Percentiles rank a stretch among this genome's conserved stretches.
Conservation (phyloP, 1,140 invertebrate genomes). For the Pachypsylla venusta region DNA sequence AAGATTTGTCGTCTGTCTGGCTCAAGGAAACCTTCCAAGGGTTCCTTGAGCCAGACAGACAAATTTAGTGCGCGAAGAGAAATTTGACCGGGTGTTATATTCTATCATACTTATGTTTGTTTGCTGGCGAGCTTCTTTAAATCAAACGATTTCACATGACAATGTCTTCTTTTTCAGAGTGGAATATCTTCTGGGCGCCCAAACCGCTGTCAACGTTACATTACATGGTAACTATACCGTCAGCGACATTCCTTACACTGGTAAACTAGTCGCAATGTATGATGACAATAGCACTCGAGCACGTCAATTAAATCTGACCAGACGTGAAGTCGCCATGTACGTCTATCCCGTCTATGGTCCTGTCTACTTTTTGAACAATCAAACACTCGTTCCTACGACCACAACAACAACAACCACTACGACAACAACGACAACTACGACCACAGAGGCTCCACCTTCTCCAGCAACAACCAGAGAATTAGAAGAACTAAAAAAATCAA, state of each 20-base stretch:
- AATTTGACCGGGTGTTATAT: too few relatives aligned
- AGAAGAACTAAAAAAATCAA: background rate
- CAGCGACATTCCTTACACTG: slow-evolving; percentile 52
- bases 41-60: too few relatives aligned
- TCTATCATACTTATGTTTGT: too few relatives aligned
- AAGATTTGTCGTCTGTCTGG: too few relatives aligned
- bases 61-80: too few relatives aligned
- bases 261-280: slow-evolving; percentile 50
- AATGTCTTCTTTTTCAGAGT: slow-evolving; percentile 37
- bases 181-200: slow-evolving; percentile 45
- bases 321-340: slow-evolving; percentile 42
- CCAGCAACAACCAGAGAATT: background rate
- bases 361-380: slow-evolving; percentile 55
- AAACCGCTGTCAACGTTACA: slow-evolving; percentile 62
- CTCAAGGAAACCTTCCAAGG: too few relatives aligned
- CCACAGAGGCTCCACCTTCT: slow-evolving; percentile 22
- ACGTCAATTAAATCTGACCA: slow-evolving; percentile 38
- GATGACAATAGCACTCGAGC: slow-evolving; percentile 38
- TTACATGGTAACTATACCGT: slow-evolving; percentile 51
- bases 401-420: slow-evolving; percentile 53
- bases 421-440: slow-evolving; percentile 42
- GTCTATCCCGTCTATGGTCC: slow-evolving; percentile 48
- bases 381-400: slow-evolving; percentile 57
- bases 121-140: too few relatives aligned
- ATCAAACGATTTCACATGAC: too few relatives aligned